Percentiles rank a stretch among this genome's conserved stretches.
phyloP scores from a whole-genome alignment of 2,797 vertebrate species.

The Anomalospiza imberbis region DNA sequence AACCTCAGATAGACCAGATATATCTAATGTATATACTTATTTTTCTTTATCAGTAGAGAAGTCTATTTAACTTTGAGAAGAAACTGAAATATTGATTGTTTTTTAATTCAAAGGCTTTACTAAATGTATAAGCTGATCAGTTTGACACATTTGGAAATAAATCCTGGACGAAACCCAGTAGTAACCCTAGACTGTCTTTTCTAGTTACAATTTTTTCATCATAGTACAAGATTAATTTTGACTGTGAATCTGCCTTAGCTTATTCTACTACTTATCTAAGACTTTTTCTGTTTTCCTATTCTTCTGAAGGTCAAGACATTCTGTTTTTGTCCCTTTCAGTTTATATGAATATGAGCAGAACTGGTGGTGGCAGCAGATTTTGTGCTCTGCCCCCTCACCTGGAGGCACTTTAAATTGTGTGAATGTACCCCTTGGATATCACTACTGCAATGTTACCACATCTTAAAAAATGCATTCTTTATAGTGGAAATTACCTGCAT shows the following conservation, averaged over 20 bases:
- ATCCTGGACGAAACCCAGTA: not conserved
- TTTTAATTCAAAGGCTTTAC: not conserved
- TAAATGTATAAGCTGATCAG: not conserved
- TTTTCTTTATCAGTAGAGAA: not conserved
- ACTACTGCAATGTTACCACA: not conserved
- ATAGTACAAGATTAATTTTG: not conserved
- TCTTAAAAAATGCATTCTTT: not conserved
- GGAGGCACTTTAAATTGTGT: fast-evolving
- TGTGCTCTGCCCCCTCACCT: not conserved
- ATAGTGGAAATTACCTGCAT: not conserved
- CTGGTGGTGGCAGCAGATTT: not conserved
- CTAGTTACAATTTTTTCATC: not conserved
- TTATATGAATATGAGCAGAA: fast-evolving
- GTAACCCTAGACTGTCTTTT: not conserved
- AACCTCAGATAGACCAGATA: not conserved
- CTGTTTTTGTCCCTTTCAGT: not conserved
- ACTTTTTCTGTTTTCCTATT: not conserved
- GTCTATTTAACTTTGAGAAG: not conserved
- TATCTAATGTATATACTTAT: not conserved
- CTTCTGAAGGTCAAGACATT: not conserved
- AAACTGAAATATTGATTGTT: not conserved
- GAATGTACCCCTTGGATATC: fast-evolving
- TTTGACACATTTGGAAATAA: not conserved
- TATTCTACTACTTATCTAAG: not conserved
- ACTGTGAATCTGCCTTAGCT: not conserved